A percentile compares a stretch with the other conserved stretches of the same genome.
phyloP scores from a whole-genome alignment of 2,888 invertebrate genomes.

The Synanthedon myopaeformis region DNA sequence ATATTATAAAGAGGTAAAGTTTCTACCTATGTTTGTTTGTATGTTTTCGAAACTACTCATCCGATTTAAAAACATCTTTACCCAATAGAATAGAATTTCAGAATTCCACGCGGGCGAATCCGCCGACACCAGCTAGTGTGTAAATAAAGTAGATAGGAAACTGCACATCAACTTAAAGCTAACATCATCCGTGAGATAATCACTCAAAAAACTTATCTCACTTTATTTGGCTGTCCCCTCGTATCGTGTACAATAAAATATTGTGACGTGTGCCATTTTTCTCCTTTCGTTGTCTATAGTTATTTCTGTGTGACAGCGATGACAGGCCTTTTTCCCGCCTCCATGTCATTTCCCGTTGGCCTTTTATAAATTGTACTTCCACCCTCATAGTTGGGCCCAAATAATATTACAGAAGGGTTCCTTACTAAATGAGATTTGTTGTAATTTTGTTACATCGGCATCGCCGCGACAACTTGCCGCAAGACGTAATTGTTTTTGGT shows the following conservation, averaged over 20 bases:
- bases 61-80: no score
- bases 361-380: slow-evolving; percentile 57
- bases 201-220: not conserved
- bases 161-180: no score
- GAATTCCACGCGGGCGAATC: no score
- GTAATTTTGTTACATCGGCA: slow-evolving; percentile 58
- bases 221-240: slow-evolving; percentile 10
- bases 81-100: no score
- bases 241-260: slow-evolving; percentile 37
- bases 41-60: no score
- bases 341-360: slow-evolving; percentile 48
- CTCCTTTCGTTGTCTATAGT: slow-evolving; percentile 41
- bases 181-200: not conserved
- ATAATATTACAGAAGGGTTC: slow-evolving; percentile 52
- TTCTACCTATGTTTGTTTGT: no score
- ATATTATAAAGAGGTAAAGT: no score
- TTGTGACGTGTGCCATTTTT: slow-evolving; percentile 52
- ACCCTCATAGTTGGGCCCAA: slow-evolving; percentile 48
- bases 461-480: slow-evolving; percentile 34
- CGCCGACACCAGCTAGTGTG: no score
- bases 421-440: slow-evolving; percentile 54
- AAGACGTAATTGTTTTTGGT: slow-evolving; percentile 39
- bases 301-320: slow-evolving; percentile 55
- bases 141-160: no score
- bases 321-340: slow-evolving; percentile 63